Conservation (phyloP, 2,888 invertebrate species). For the Aphrophora alni region DNA sequence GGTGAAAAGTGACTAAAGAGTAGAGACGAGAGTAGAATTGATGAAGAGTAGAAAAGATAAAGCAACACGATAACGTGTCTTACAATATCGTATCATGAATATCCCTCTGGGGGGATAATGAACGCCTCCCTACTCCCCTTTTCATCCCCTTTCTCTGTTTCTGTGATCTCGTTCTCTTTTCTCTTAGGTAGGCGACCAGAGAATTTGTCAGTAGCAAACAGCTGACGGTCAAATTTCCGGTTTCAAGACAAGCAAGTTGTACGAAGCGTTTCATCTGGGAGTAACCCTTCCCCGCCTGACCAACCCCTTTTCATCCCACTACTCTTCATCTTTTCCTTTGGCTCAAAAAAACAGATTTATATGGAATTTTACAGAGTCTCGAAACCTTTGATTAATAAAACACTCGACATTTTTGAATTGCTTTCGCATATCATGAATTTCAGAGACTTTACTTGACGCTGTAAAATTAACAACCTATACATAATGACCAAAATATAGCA, state of each 20-base stretch:
- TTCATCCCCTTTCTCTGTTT: neutral
- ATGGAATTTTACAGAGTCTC: neutral
- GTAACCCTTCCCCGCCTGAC: slow-evolving; percentile 32
- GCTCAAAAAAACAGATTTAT: neutral
- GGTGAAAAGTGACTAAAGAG: neutral
- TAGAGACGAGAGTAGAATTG: neutral
- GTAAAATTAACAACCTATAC: too few species aligned
- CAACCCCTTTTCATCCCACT: neutral
- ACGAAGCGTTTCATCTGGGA: slow-evolving; percentile 38
- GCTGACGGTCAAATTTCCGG: slow-evolving; percentile 44
- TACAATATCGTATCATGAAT: neutral
- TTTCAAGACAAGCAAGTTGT: slow-evolving; percentile 39
- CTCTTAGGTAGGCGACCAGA: slow-evolving; percentile 28
- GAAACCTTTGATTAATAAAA: neutral
- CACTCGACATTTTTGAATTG: neutral
- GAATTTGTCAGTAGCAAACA: slow-evolving; percentile 42
- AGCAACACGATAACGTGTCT: neutral
- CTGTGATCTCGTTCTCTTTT: slow-evolving; percentile 23
- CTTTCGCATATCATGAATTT: neutral
- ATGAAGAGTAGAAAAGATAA: neutral
- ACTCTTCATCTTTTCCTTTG: slow-evolving; percentile 17
- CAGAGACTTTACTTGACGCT: too few species aligned
- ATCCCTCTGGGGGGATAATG: slow-evolving; percentile 4
- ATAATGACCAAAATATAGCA: too few species aligned
- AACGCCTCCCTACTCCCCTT: neutral